Evolutionary conservation across 2,797 vertebrate genomes (phyloP).

Genomic region (Pseudocheirus occidentalis): DNA sequence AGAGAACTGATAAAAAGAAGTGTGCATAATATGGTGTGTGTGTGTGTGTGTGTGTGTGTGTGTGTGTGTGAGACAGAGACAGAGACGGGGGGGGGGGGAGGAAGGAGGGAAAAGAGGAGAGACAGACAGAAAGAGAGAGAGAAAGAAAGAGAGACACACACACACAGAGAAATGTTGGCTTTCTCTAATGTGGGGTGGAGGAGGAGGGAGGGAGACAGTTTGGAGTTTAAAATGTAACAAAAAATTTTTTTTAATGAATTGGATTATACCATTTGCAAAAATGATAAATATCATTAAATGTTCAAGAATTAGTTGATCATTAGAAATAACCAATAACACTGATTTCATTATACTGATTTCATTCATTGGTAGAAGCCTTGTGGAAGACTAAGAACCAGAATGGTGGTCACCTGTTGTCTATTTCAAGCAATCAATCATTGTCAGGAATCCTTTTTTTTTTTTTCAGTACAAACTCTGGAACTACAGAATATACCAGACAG

Average conservation of each 20-base stretch:
- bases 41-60: too few species aligned
- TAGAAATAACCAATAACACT: constrained; percentile 26
- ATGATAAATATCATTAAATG: constrained; percentile 14
- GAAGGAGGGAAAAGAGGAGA: too few species aligned
- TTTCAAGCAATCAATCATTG: constrained; percentile 44
- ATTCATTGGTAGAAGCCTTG: neutral
- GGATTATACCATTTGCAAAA: constrained; percentile 49
- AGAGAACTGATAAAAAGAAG: too few species aligned
- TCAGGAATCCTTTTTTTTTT: constrained; percentile 24
- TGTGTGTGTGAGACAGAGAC: too few species aligned
- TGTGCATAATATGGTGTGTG: too few species aligned
- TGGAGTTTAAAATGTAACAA: neutral
- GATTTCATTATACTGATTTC: neutral
- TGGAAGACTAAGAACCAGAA: neutral
- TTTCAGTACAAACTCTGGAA: constrained; percentile 33
- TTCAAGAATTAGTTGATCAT: constrained; percentile 49
- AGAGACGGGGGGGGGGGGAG: too few species aligned
- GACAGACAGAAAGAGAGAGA: too few species aligned
- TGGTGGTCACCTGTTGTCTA: constrained; percentile 1
- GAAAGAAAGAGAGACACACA: too few species aligned
- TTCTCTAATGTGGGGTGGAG: fast-evolving
- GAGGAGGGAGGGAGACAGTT: too few species aligned
- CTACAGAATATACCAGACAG: neutral
- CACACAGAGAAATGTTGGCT: too few species aligned
- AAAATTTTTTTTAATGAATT: neutral